Evolutionary conservation across 2,888 invertebrate genomes (phyloP), one percentile per base, ranked within the genome.

Genomic region (Cheilosia scutellata): DNA sequence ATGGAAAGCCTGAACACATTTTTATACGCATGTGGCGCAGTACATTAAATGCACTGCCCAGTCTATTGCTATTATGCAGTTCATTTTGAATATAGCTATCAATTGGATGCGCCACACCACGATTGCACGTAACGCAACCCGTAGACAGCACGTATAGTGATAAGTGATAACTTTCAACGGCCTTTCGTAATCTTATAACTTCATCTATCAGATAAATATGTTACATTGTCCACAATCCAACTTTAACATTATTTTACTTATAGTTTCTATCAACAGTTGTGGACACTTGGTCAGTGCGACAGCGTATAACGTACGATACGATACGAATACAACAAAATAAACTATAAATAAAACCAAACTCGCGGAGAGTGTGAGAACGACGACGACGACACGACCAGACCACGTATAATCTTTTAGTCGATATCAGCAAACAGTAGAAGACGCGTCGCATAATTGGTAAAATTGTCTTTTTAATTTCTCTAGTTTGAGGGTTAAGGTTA

Each of bases 321-420:
- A 7, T 5, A 47, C 44, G 44, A n/a, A 7, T 5, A 47, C 44
- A n/a, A 16, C 11, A 47, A 6, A n/a, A 47, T 47, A 5, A n/a
- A 47, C 44, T 47, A 47, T 16, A 47, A 47, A 47, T 47, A 47
- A 47, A n/a, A 47, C 6, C 44, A 47, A 20, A 47, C 16, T 47
- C 6, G 6, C 44, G 6, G 7, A 51, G 27, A 5, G 13, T 51
- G 13, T 27, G 51, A 5, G 51, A 29, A 25, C 13, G 11, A 9
- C 27, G 51, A n/a, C 51, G 4, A 13, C 6, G 11, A 9, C 11
- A 37, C 31, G 31, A 9, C 3, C 2, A 4, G 4, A 37, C 11
- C 4, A 13, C 27, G 51, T 13, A 27, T 51, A 1, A 51, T 51
- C 51, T 27, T 51, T 51, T 13, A 51, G 27, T 51, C 11, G 27